A percentile compares a stretch with the other conserved stretches of the same genome.
These are phyloP conservation scores for Sorex maritimensis DNA, from an alignment of 2,797 vertebrate species.

Conservation along the genomic window DNA sequence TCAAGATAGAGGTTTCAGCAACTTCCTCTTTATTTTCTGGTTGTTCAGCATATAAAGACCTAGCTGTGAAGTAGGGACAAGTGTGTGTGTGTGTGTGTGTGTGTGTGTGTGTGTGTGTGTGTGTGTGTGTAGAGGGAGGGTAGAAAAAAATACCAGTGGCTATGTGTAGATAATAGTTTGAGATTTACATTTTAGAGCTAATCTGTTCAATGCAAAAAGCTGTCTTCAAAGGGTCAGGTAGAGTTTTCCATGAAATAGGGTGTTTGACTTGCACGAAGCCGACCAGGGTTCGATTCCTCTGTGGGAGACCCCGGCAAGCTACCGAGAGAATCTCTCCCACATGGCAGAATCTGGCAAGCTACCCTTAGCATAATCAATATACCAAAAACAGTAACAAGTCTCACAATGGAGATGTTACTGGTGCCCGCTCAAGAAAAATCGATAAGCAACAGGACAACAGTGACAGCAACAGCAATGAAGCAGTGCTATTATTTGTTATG, in stretches of 20 bases:
- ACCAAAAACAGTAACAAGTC: too few species aligned
- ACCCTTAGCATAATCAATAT: too few species aligned
- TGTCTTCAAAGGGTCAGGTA: not conserved
- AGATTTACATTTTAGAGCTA: not conserved
- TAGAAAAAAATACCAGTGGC: not conserved
- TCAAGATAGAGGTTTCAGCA: not conserved
- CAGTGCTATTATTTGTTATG: too few species aligned
- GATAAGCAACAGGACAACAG: too few species aligned
- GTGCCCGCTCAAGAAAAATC: too few species aligned
- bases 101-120: not conserved
- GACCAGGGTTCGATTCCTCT: too few species aligned
- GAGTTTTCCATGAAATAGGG: not conserved
- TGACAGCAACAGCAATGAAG: too few species aligned
- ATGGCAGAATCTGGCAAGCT: too few species aligned
- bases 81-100: not conserved
- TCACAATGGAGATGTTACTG: too few species aligned
- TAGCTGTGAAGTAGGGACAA: slow-evolving; percentile 3
- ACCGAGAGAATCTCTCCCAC: too few species aligned
- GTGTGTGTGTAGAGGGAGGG: not conserved
- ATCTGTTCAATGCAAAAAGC: not conserved
- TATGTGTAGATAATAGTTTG: not conserved
- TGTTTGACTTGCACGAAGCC: too few species aligned
- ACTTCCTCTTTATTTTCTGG: not conserved
- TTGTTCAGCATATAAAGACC: slow-evolving; percentile 5
- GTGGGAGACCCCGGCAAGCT: too few species aligned